Percentiles rank a stretch among this genome's conserved stretches.
These are phyloP conservation scores for Panopea generosa DNA, from an alignment of 2,888 invertebrate species.

Conservation along the genomic window DNA sequence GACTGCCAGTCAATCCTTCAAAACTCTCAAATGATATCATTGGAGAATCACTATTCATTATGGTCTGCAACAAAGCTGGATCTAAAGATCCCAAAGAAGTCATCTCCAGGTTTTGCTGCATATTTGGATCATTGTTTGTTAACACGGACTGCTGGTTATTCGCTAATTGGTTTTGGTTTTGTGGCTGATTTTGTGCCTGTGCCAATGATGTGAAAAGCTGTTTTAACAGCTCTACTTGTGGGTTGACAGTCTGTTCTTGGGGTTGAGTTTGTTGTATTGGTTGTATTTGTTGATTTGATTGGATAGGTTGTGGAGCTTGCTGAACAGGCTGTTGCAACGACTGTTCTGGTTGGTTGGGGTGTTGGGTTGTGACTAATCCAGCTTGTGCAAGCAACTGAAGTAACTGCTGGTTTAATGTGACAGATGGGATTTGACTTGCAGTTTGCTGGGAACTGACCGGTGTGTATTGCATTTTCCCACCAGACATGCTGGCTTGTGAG, in stretches of 20 bases:
- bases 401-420: slow-evolving; percentile 36
- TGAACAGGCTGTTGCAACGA: slow-evolving; percentile 9
- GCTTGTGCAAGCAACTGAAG: slow-evolving; percentile 30
- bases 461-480: slow-evolving; percentile 57
- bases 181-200: slow-evolving; percentile 18
- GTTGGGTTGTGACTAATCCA: slow-evolving; percentile 32
- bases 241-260: slow-evolving; percentile 7
- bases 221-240: slow-evolving; percentile 39
- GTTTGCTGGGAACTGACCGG: slow-evolving; percentile 23
- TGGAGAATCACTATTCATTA: slow-evolving; percentile 57
- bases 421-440: slow-evolving; percentile 25
- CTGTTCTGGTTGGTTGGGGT: no score
- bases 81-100: slow-evolving; percentile 51
- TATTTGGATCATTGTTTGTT: slow-evolving; percentile 50
- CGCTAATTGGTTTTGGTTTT: slow-evolving; percentile 21
- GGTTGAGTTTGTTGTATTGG: slow-evolving; percentile 3
- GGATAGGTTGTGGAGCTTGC: slow-evolving; percentile 16
- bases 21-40: slow-evolving; percentile 66
- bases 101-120: slow-evolving; percentile 60
- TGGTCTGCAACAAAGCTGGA: slow-evolving; percentile 56
- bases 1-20: slow-evolving; percentile 58
- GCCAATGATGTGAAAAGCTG: slow-evolving; percentile 27
- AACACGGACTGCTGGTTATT: slow-evolving; percentile 37
- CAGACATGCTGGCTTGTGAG: slow-evolving; percentile 45
- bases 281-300: slow-evolving; percentile 6